Conservation (phyloP, 2,888 invertebrate genomes). For the Pyrrhia umbra region DNA sequence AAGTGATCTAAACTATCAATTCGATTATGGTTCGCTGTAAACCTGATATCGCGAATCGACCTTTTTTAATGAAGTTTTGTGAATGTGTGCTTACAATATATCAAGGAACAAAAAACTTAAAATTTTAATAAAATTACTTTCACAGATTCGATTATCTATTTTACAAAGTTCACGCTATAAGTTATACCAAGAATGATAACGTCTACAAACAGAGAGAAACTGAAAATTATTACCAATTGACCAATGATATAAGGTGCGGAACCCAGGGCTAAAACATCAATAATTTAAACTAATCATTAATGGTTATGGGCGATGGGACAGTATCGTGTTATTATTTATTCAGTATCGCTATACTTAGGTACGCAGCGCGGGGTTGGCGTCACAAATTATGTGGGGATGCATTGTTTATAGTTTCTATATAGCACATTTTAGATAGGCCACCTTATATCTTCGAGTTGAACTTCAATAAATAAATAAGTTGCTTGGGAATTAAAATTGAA, state of each 20-base stretch:
- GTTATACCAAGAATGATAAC: constrained; percentile 6
- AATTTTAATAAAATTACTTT: neutral
- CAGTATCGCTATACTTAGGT: constrained; percentile 31
- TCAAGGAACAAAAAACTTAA: too few relatives aligned
- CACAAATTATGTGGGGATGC: constrained; percentile 2
- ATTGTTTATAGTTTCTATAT: constrained; percentile 1
- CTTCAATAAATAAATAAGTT: neutral
- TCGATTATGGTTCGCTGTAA: constrained; percentile 1
- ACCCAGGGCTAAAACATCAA: constrained; percentile 27
- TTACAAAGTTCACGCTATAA: neutral
- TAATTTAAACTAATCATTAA: constrained; percentile 49
- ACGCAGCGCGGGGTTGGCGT: neutral
- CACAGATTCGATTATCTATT: neutral
- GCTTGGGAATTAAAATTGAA: neutral
- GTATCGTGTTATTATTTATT: constrained; percentile 48
- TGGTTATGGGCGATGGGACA: constrained; percentile 34
- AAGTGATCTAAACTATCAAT: constrained; percentile 12
- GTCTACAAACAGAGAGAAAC: neutral
- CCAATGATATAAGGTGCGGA: constrained; percentile 14
- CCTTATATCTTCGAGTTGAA: neutral
- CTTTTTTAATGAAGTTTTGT: too few relatives aligned
- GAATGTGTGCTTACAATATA: too few relatives aligned
- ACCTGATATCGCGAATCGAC: too few relatives aligned
- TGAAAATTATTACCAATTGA: constrained; percentile 19
- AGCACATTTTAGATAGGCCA: neutral